A percentile compares a stretch with the other conserved stretches of the same genome.
phyloP scores from a whole-genome alignment of 2,113 vertebrate species.

The Piaya cayana region DNA sequence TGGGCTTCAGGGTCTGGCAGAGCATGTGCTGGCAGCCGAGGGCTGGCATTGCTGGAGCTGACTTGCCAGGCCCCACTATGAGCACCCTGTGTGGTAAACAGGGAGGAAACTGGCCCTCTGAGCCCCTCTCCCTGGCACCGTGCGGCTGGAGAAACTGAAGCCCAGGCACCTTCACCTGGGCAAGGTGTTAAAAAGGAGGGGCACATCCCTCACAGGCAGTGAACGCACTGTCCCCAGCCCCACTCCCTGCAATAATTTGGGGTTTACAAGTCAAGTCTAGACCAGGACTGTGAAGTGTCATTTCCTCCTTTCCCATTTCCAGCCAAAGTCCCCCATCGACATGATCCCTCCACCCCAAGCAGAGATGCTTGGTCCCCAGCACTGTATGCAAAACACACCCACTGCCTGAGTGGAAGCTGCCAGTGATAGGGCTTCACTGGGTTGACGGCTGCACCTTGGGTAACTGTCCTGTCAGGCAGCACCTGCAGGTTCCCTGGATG shows the following conservation, averaged over 20 bases:
- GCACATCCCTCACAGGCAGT: fast-evolving
- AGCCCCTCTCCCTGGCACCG: fast-evolving
- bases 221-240: fast-evolving
- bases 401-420: too few species aligned
- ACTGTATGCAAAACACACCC: too few species aligned
- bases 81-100: fast-evolving
- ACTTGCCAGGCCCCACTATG: neutral
- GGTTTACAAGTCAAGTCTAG: neutral
- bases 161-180: fast-evolving
- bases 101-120: fast-evolving
- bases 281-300: fast-evolving
- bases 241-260: fast-evolving
- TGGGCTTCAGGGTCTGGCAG: conserved; percentile 21
- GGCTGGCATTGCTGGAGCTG: neutral
- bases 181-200: fast-evolving
- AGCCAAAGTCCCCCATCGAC: too few species aligned
- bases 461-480: too few species aligned
- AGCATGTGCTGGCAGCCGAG: neutral
- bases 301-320: neutral
- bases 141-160: neutral
- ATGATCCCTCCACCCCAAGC: too few species aligned
- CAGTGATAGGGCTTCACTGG: too few species aligned
- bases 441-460: too few species aligned
- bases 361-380: neutral
- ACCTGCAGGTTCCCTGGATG: fast-evolving